These are phyloP conservation scores for Hystrix cristata DNA, from an alignment of 2,113 vertebrate species.

Conservation along the genomic window DNA sequence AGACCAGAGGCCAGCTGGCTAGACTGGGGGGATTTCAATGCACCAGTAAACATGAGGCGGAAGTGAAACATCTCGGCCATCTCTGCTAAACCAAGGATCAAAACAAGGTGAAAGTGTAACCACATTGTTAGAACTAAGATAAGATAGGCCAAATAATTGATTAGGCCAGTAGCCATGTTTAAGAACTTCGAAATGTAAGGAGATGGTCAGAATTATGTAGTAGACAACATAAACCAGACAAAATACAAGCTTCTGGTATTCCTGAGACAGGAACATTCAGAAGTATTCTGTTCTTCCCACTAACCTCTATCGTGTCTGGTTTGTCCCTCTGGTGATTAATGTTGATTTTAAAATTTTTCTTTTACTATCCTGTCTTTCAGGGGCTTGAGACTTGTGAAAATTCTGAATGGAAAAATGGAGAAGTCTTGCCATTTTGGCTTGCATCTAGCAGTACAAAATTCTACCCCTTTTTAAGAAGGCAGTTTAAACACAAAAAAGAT, in stretches of 20 bases:
- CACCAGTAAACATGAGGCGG: not conserved
- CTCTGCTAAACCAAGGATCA: not conserved
- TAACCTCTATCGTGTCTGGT: not conserved
- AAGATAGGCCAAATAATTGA: not conserved
- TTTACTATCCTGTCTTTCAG: not conserved
- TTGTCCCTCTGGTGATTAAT: not conserved
- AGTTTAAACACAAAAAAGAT: not conserved
- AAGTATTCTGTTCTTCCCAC: fast-evolving
- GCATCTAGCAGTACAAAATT: not conserved
- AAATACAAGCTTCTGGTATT: not conserved
- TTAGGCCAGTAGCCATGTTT: not conserved
- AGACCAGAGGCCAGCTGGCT: not conserved
- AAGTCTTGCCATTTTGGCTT: not conserved
- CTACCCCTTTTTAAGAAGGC: not conserved
- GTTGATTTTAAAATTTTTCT: not conserved
- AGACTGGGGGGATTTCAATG: not conserved
- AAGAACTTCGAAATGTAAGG: not conserved
- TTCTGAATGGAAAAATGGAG: not conserved
- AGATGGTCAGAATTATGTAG: not conserved
- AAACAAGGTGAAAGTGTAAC: not conserved
- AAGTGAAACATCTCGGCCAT: too few species aligned
- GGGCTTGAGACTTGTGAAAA: not conserved
- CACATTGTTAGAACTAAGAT: not conserved
- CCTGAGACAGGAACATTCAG: not conserved
- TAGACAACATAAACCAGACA: too few species aligned